These are phyloP conservation scores for Tragelaphus scriptus DNA, from an alignment of 2,113 vertebrate species.

Conservation along the genomic window DNA sequence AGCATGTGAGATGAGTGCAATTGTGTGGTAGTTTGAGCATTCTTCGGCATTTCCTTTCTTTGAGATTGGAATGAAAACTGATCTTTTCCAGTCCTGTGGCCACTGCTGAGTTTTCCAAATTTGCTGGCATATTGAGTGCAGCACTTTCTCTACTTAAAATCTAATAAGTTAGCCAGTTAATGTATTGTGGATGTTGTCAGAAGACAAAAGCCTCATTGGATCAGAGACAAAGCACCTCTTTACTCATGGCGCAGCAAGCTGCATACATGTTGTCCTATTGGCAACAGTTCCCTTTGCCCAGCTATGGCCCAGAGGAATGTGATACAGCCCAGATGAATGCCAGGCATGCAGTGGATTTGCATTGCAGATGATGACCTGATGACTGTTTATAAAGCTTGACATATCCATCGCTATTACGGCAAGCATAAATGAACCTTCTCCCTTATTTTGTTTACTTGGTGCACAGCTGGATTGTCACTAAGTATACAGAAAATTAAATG, in stretches of 20 bases:
- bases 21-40: not conserved
- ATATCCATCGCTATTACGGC: not conserved
- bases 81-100: not conserved
- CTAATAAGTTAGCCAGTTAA: not conserved
- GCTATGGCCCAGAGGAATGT: not conserved
- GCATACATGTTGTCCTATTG: not conserved
- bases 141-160: not conserved
- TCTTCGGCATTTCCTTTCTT: not conserved
- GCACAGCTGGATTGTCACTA: not conserved
- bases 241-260: not conserved
- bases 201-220: not conserved
- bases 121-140: not conserved
- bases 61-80: not conserved
- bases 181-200: not conserved
- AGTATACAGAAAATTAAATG: not conserved
- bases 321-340: not conserved
- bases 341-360: not conserved
- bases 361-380: not conserved
- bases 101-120: not conserved
- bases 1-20: not conserved
- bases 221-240: not conserved
- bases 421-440: not conserved
- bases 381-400: not conserved
- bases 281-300: not conserved
- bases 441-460: not conserved